Conservation (phyloP, 1,140 invertebrate genomes). For the Pogonomyrmex californicus region DNA sequence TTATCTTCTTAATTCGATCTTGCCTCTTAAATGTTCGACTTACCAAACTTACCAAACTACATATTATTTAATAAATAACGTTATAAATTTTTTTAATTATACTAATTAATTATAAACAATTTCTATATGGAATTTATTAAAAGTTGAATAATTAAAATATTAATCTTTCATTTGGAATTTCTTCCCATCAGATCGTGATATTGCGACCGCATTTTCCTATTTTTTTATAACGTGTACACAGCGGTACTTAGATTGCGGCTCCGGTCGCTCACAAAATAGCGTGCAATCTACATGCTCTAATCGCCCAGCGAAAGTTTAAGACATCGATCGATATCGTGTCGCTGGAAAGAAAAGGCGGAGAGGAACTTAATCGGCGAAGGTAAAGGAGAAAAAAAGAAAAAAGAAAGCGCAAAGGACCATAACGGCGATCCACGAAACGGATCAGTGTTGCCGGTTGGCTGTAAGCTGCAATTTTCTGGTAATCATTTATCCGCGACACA, state of each 20-base stretch:
- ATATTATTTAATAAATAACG: neutral
- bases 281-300: conserved; percentile 64
- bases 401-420: conserved; percentile 29
- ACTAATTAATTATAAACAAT: neutral
- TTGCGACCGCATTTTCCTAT: conserved; percentile 9
- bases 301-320: conserved; percentile 60
- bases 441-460: conserved; percentile 31
- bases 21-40: neutral
- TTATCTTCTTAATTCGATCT: neutral
- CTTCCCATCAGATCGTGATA: neutral
- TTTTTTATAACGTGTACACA: conserved; percentile 31
- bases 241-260: conserved; percentile 22
- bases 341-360: conserved; percentile 21
- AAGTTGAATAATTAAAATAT: neutral
- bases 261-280: conserved; percentile 41
- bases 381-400: neutral
- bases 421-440: conserved; percentile 51
- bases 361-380: conserved; percentile 1
- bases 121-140: neutral
- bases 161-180: neutral
- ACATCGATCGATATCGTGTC: conserved; percentile 50
- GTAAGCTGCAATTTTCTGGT: conserved; percentile 74
- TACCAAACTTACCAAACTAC: too few species aligned
- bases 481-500: conserved; percentile 74
- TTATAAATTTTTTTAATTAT: conserved; percentile 1